phyloP scores from a whole-genome alignment of 2,888 invertebrate species.

The Meta bourneti region DNA sequence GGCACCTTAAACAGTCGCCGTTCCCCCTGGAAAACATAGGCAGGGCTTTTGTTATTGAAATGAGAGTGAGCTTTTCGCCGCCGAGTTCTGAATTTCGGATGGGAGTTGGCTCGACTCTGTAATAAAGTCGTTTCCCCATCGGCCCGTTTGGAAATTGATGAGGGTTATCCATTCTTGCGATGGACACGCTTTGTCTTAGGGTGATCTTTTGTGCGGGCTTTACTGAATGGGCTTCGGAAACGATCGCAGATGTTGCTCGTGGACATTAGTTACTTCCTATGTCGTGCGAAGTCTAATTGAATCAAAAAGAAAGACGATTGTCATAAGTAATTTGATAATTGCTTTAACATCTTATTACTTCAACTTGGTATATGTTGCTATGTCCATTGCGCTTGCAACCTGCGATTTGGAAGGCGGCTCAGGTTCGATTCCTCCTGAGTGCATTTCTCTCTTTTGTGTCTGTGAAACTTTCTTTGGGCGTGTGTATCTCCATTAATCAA shows the following conservation, averaged over 20 bases:
- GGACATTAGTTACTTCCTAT: background rate
- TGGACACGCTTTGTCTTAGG: background rate
- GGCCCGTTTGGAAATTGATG: conserved; percentile 12
- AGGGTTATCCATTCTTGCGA: background rate
- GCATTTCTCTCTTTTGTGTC: too few species aligned
- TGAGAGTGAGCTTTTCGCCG: conserved; percentile 58
- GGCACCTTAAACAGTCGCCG: conserved; percentile 74
- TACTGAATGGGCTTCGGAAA: background rate
- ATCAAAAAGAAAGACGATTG: background rate
- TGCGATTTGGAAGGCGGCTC: too few species aligned
- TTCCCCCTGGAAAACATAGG: conserved; percentile 42
- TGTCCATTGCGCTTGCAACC: too few species aligned
- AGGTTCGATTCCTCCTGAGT: too few species aligned
- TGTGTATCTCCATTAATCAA: too few species aligned
- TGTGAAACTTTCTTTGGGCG: too few species aligned
- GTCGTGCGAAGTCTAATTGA: background rate
- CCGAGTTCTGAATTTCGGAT: background rate
- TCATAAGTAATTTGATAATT: too few species aligned
- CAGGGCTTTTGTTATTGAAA: conserved; percentile 72
- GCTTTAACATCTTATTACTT: too few species aligned
- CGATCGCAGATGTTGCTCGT: background rate
- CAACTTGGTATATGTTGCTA: too few species aligned
- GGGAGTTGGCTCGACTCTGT: conserved; percentile 20
- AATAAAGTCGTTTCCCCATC: conserved; percentile 38
- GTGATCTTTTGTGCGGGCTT: background rate